Evolutionary conservation across 2,888 invertebrate genomes (phyloP), one percentile per base, ranked within the genome.

Genomic region (Drosophila setosimentum): DNA sequence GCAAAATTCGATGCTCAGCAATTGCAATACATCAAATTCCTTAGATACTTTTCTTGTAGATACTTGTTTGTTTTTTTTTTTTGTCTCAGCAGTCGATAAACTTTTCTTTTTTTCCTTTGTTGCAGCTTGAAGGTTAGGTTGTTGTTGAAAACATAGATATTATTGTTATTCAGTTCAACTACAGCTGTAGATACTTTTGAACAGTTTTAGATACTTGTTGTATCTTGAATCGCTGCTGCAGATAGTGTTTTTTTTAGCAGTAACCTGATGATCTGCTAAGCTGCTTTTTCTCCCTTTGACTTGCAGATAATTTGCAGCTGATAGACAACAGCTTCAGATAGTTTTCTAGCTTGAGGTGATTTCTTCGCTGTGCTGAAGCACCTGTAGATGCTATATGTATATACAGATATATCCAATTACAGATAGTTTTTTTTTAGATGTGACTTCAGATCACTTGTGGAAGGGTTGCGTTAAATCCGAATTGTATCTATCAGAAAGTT

Each of bases 371-470:
- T n/a, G 32, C 45, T 16, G 16, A 50, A 49, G 81, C 80, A 76
- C 66, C 69, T 69, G 78, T 65, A 67, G 82, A 62, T 65, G 62
- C 57, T 24, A n/a, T 37, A 30, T 18, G 51, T 57, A 57, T 55
- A 67, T 30, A 66, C 18, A 50, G 21, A 67, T 58, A 30, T 45
- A 45, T 37, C 24, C 45, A 45, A 24, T 45, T 24, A n/a, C 29
- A 50, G 50, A 54, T 33, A 35, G 18, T 54, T 24, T 54, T 24
- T 54, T 18, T 27, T 18, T 45, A 21, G 16, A 21, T n/a, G 16
- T 21, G 32, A 33, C 33, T 24, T 53, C 29, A 29, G 18, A 35
- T 54, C 37, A 37, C 8, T 37, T 50, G 50, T n/a, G n/a, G 49
- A 11, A 27, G 35, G 29, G 37, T 5, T 33, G 24, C 13, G 37